Percentiles rank a stretch among this genome's conserved stretches.
phyloP scores from a whole-genome alignment of 2,797 vertebrate species.

The Schizopygopsis malacanthus region DNA sequence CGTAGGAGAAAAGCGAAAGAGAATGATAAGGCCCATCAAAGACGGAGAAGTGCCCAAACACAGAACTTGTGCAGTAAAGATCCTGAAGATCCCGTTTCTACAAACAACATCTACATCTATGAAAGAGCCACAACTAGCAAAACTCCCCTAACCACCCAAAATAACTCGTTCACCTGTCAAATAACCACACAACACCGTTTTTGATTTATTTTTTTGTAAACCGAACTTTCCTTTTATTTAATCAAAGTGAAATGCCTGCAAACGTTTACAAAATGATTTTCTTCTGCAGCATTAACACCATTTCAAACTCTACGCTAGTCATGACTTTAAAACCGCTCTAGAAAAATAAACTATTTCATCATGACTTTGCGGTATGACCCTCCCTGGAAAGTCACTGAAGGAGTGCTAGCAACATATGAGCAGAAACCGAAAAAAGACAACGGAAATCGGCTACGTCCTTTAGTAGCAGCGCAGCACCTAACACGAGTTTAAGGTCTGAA shows the following conservation, averaged over 20 bases:
- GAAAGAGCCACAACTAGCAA: neutral
- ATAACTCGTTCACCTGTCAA: neutral
- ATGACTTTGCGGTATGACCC: neutral
- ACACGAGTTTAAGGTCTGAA: neutral
- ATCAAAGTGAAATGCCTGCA: conserved; percentile 1
- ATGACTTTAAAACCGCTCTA: conserved; percentile 2
- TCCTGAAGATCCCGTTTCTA: no score
- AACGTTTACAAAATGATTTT: neutral
- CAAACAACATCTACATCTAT: no score
- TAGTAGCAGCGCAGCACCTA: neutral
- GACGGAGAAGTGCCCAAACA: no score
- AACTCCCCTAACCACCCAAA: neutral
- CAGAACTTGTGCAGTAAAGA: no score
- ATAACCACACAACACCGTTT: neutral
- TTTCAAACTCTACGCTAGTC: neutral
- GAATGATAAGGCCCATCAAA: no score
- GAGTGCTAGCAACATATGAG: neutral
- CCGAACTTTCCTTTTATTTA: conserved; percentile 30
- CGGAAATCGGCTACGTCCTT: neutral
- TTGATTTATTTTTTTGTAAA: neutral
- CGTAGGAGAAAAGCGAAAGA: no score
- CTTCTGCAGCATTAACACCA: conserved; percentile 26
- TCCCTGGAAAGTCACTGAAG: conserved; percentile 25
- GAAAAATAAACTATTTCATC: neutral
- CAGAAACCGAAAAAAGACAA: neutral